These are phyloP conservation scores for Polietes domitor DNA, from an alignment of 2,888 invertebrate species.

Conservation along the genomic window DNA sequence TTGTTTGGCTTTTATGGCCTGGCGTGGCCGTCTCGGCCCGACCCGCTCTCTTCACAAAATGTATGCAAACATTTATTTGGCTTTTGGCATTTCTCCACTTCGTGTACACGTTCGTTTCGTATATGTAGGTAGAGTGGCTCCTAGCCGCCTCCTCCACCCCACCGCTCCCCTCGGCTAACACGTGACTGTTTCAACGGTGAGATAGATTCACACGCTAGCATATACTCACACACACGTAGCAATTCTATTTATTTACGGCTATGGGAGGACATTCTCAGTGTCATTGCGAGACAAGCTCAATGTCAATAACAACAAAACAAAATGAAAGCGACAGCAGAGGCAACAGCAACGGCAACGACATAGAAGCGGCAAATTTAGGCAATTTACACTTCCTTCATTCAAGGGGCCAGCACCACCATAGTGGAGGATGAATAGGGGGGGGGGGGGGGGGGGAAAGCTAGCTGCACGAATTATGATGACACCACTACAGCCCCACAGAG, in stretches of 20 bases:
- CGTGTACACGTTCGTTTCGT: neutral
- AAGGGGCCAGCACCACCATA: neutral
- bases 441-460: neutral
- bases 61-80: constrained; percentile 47
- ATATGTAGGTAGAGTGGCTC: neutral
- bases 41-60: neutral
- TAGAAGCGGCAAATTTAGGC: constrained; percentile 41
- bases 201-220: neutral
- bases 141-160: neutral
- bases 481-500: neutral
- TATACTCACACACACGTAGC: neutral
- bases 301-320: constrained; percentile 41
- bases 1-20: neutral
- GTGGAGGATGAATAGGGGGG: neutral
- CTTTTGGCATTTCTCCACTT: constrained; percentile 42
- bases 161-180: too few relatives aligned
- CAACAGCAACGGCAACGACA: neutral
- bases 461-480: neutral
- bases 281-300: constrained; percentile 34
- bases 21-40: too few relatives aligned
- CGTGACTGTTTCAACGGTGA: neutral
- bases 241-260: constrained; percentile 8
- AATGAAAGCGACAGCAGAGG: constrained; percentile 30
- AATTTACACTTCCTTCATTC: constrained; percentile 51
- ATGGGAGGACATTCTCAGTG: constrained; percentile 15